phyloP scores from a whole-genome alignment of 2,113 vertebrate species.

The Elephas maximus region DNA sequence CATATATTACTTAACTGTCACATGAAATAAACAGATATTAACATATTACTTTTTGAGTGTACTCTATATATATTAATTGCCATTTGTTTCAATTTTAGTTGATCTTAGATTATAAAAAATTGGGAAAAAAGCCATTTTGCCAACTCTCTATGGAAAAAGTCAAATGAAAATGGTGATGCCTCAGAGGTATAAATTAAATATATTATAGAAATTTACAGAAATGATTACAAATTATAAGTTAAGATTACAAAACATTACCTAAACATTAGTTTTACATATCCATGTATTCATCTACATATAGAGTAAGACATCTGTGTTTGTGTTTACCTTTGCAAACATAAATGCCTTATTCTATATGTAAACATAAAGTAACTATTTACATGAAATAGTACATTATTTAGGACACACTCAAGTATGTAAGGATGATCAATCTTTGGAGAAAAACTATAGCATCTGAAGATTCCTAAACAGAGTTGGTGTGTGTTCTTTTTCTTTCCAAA shows the following conservation, averaged over 20 bases:
- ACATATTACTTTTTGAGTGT: background rate
- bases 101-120: background rate
- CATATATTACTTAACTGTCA: background rate
- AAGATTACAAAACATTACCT: background rate
- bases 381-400: background rate
- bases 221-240: background rate
- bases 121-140: background rate
- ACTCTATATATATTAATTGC: background rate
- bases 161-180: background rate
- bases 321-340: too few species aligned
- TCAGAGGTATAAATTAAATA: background rate
- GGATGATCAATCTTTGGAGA: background rate
- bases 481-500: background rate
- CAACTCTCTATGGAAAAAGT: background rate
- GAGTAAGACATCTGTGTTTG: background rate
- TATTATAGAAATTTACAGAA: background rate
- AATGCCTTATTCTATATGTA: background rate
- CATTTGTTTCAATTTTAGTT: background rate
- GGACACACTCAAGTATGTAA: background rate
- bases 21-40: background rate
- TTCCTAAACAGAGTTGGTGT: background rate
- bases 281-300: background rate
- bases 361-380: background rate
- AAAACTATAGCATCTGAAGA: background rate
- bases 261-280: background rate